Base-by-base conservation (phyloP, 2,113 vertebrate genomes). In the Xiphophorus maculatus region DNA sequence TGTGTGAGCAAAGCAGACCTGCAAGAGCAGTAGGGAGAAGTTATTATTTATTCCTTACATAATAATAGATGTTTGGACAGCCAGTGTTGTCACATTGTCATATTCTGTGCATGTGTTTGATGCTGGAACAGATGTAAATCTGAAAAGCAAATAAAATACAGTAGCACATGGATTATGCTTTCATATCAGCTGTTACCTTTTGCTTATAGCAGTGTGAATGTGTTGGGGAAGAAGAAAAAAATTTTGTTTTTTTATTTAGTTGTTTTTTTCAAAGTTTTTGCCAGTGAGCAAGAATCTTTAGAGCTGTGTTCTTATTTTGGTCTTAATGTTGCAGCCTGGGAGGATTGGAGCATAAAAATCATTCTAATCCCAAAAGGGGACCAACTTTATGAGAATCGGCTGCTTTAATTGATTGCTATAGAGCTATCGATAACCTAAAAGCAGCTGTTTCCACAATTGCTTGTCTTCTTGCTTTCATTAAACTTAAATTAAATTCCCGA, bases 361-460 rank as follows among this genome's bases (percentile, higher is more conserved):
- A 84, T 70, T 79, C 51, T 58, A 54, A 74, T 90, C 87, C 90
- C 87, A 77, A 77, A 76, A 86, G 88, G 85, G 82, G 42, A 51
- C 77, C 79, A 85, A 88, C 63, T 91, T 92, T 87, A 72, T 84
- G 74, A 71, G 71, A 84, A 87, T 83, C 68, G 84, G 81, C 66
- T 78, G 82, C 91, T 93, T 84, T 91, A 90, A 95, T 94, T 94
- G 93, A 94, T 94, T 86, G 82, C 90, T 83, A 86, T 82, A 79
- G 82, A 86, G 83, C 61, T 90, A 92, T 94, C 88, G 93, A 94
- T 92, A 87, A 90, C 72, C 80, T 86, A 85, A 92, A 89, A 93
- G 89, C 86, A 84, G 82, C 82, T 82, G 85, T 66, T 89, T 86
- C 77, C 73, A 89, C 79, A 81, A 71, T 62, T 67, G 77, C 62